Conservation (phyloP, 2,797 vertebrate genomes). For the Picus viridis region DNA sequence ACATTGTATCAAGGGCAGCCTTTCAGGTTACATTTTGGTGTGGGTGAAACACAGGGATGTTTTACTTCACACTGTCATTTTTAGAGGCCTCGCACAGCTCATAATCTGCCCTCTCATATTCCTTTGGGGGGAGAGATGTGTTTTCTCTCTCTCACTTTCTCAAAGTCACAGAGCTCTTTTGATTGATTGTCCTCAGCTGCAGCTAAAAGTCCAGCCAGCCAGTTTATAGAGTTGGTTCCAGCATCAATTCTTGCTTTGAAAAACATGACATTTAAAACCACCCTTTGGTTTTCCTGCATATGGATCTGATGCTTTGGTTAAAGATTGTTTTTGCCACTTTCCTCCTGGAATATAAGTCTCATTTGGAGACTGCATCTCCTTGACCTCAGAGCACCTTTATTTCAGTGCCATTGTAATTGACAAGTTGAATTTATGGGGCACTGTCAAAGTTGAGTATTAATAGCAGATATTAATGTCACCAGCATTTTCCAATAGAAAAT, state of each 20-base stretch:
- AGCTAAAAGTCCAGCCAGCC: constrained; percentile 67
- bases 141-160: constrained; percentile 51
- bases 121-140: constrained; percentile 8
- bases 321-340: constrained; percentile 65
- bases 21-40: constrained; percentile 43
- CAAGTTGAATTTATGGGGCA: constrained; percentile 70
- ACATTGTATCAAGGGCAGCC: not conserved
- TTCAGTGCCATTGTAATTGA: constrained; percentile 68
- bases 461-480: constrained; percentile 74
- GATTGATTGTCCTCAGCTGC: constrained; percentile 76
- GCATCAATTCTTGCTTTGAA: constrained; percentile 75
- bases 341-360: constrained; percentile 62
- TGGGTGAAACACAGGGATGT: constrained; percentile 19
- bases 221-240: constrained; percentile 71
- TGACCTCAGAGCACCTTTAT: constrained; percentile 77
- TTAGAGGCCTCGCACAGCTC: constrained; percentile 53
- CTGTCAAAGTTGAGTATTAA: constrained; percentile 72
- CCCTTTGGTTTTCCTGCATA: constrained; percentile 75
- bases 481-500: constrained; percentile 63
- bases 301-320: constrained; percentile 74
- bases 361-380: constrained; percentile 66
- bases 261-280: constrained; percentile 79
- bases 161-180: constrained; percentile 53
- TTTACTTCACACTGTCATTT: constrained; percentile 50
- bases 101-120: constrained; percentile 58